Percentiles rank a stretch among this genome's conserved stretches.
These are phyloP conservation scores for Drosophila lowei DNA, from an alignment of 1,140 invertebrate species.

Conservation along the genomic window DNA sequence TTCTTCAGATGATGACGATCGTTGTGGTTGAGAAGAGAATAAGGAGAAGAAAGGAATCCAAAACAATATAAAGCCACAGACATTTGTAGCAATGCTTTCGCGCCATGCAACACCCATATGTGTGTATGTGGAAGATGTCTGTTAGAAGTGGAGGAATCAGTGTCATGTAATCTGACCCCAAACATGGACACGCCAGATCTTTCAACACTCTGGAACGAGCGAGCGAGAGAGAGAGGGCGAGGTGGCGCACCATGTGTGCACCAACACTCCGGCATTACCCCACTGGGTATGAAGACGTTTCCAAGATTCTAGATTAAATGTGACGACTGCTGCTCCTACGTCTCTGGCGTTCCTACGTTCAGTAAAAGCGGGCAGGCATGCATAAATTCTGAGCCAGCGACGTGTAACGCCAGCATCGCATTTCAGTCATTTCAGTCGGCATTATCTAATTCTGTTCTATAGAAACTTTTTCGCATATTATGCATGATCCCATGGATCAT, in stretches of 20 bases:
- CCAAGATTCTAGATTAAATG: constrained; percentile 78
- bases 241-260: constrained; percentile 41
- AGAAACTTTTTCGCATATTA: constrained; percentile 46
- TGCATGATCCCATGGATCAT: constrained; percentile 54
- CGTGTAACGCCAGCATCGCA: constrained; percentile 76
- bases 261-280: constrained; percentile 70
- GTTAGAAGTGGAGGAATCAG: constrained; percentile 71
- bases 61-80: constrained; percentile 54
- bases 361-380: constrained; percentile 54
- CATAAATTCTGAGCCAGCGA: constrained; percentile 72
- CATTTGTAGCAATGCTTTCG: constrained; percentile 69
- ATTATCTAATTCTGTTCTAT: constrained; percentile 74
- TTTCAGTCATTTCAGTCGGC: constrained; percentile 64
- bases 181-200: constrained; percentile 80
- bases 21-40: constrained; percentile 8
- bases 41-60: constrained; percentile 14
- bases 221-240: too few species aligned
- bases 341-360: not conserved
- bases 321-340: constrained; percentile 45
- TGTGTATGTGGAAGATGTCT: constrained; percentile 52
- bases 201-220: constrained; percentile 67
- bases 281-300: constrained; percentile 77
- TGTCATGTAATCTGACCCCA: constrained; percentile 81
- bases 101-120: constrained; percentile 54
- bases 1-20: constrained; percentile 21